Evolutionary conservation across 2,113 vertebrate genomes (phyloP), one percentile per base, ranked within the genome.

Genomic region (Tragulus kanchil): DNA sequence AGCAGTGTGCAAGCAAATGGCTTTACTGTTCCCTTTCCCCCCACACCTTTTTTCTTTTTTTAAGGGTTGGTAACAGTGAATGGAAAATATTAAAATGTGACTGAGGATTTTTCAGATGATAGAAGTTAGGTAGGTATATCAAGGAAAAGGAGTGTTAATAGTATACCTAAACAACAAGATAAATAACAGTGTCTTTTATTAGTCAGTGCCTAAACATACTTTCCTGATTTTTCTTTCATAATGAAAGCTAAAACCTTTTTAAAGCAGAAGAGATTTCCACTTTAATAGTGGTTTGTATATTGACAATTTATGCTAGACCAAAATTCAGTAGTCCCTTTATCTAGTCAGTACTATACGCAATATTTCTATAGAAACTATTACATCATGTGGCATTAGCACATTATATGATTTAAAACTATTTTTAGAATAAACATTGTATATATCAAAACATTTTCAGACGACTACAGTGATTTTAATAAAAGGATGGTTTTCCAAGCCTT

Each of bases 301-400:
- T 97, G 92, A 93, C 93, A 98, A 97, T 98, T 96, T 98, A 97
- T 97, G 83, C 86, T 89, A 94, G 21, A 28, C 10, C 17, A 50
- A 98, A 93, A 42, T 81, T 97, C 95, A 82, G 92, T 73, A 95
- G 97, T 82, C 82, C 85, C 19, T 97, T 95, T 81, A 61, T 86
- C 93, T 96, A 96, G 89, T 96, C 65, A 97, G 97, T 95, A 93
- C 92, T 97, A 97, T 97, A 96, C 77, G 8, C 25, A 91, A n/a
- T 82, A 65, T 98, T 98, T 90, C 77, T 67, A 97, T 97, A 84
- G 96, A 98, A 97, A 98, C 92, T 56, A 58, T 67, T 86, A 87
- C 73, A 97, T 88, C 25, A 95, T 58, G 90, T 83, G 69, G n/a
- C 48, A 59, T 93, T 83, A 95, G 21, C 8, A 78, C 50, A 79